Evolutionary conservation across 2,888 invertebrate species (phyloP), one percentile per base, ranked within the genome.

Genomic region (Athalia circularis): DNA sequence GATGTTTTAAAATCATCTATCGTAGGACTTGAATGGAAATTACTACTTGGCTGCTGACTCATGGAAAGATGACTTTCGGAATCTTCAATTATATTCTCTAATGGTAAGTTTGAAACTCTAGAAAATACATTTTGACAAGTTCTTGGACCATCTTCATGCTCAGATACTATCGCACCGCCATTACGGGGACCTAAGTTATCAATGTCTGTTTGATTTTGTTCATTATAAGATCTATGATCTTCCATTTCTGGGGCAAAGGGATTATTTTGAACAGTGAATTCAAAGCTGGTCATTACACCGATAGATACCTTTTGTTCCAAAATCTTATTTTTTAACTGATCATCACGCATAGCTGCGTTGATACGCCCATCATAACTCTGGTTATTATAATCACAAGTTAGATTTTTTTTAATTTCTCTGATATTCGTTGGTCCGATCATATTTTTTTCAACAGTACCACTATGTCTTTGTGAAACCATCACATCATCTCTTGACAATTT

Each of bases 231-330:
- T 52, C 75, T 52, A 79, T 81, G 82, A 62, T 84, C 81, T 11
- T 82, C 83, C n/a, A 80, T 47, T 6, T 86, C 86, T 5, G 81
- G 0, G 4, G 83, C 65, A 65, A 87, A 86, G 57, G 87, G 87
- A 82, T 85, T 88, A 65, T 89, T 89, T 76, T 90, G 88, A 13
- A 89, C 85, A 45, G 87, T 90, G 86, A 94, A 92, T 90, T 95
- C 94, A 88, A 94, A 94, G 88, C 94, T 94, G 1, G 94, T 94
- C 93, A 94, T 95, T 3, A 95, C 93, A 79, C 94, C 94, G 77
- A 95, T 94, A 0, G 95, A 94, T 84, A 94, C 93, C 89, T 92
- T 94, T 83, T 90, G 92, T 89, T 88, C 90, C 88, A 88, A 83
- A 87, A 83, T 87, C 84, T 87, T 89, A 86, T 82, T 91, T 81